Evolutionary conservation across 2,113 vertebrate species (phyloP), one percentile per base, ranked within the genome.

Genomic region (Euleptes europaea): DNA sequence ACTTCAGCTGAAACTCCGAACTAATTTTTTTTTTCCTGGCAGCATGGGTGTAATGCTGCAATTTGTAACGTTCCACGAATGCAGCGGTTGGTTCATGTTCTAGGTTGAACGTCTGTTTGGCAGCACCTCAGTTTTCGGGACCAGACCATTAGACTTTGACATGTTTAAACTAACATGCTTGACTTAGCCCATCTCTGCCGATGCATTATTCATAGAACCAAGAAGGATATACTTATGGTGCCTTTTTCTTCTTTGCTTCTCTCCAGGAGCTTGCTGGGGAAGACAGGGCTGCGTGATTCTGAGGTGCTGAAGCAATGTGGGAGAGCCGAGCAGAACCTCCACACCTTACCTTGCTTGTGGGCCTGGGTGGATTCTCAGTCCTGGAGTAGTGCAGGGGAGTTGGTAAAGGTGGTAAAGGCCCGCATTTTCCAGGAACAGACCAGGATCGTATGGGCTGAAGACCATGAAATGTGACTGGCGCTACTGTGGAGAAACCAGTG

Each of bases 351-450:
- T 0, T 97, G 94, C 83, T 96, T 94, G 57, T 96, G 96, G 95
- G 91, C 90, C 38, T 83, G 84, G 0, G 94, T 97, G 86, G 92
- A 94, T 0, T 82, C 94, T 33, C 92, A 93, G 0, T 38, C 93
- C 4, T 97, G 97, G 97, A 85, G 69, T 76, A 94, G 91, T 0
- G 33, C 88, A 0, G 95, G 97, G 79, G 96, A 96, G 78, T 91
- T 97, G 88, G 94, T 94, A 90, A 96, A 96, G 88, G 94, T 96
- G 63, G 94, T 97, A 28, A 96, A 95, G 0, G 86, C 94, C 23
- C 93, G 92, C 74, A 95, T 97, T 89, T 93, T 97, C 88, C 96
- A 96, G 93, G 96, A 97, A 77, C 97, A 97, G 89, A 91, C 88
- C 10, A 95, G 93, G 83, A 94, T 95, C 0, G 92, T 97, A 88